Evolutionary conservation across 2,113 vertebrate genomes (phyloP).

Genomic region (Syngnathus floridae): DNA sequence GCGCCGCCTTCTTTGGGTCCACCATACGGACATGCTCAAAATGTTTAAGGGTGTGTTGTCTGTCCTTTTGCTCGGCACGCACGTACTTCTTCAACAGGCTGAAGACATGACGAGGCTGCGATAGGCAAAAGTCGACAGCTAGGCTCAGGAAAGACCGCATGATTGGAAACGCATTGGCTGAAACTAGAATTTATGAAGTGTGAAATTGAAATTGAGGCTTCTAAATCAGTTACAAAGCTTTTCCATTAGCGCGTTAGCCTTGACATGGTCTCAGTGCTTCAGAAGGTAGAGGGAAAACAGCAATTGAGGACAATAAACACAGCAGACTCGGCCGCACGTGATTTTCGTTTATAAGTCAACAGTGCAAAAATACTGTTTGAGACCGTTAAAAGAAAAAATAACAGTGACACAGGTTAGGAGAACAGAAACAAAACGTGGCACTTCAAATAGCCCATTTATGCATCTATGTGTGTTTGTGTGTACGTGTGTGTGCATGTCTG

Average conservation of each 20-base stretch:
- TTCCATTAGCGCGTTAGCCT: neutral
- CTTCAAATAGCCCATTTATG: neutral
- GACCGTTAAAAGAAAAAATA: constrained; percentile 1
- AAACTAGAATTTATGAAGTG: neutral
- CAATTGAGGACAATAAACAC: neutral
- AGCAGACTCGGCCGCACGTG: neutral
- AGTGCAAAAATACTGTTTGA: neutral
- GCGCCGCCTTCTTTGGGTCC: constrained; percentile 96
- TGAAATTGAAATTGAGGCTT: neutral
- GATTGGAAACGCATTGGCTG: neutral
- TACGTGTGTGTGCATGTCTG: too few species aligned
- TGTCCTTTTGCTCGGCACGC: constrained; percentile 95
- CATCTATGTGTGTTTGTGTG: neutral
- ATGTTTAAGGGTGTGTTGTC: constrained; percentile 95
- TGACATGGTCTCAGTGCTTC: neutral
- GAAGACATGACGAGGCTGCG: constrained; percentile 90
- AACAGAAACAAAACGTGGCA: neutral
- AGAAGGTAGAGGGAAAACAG: neutral
- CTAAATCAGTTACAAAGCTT: neutral
- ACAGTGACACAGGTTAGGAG: neutral
- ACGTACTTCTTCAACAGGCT: constrained; percentile 95
- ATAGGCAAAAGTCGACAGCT: neutral
- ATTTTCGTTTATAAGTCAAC: constrained; percentile 4
- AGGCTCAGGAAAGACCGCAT: neutral
- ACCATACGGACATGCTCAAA: constrained; percentile 97